These are phyloP conservation scores for Heterochromis multidens DNA, from an alignment of 2,113 vertebrate species.

Conservation along the genomic window DNA sequence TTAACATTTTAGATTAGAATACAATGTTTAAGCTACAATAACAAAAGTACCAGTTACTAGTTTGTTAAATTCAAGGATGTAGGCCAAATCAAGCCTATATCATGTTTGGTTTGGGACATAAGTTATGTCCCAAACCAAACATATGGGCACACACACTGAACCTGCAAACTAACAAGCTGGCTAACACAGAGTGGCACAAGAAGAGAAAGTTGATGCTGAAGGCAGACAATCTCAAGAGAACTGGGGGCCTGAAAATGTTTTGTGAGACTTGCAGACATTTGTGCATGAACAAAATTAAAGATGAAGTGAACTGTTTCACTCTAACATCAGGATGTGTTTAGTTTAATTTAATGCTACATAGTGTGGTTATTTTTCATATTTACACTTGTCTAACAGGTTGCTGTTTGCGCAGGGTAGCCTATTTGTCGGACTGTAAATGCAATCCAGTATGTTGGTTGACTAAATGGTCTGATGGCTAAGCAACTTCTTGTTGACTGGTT, in stretches of 20 bases:
- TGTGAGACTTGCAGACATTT: not conserved
- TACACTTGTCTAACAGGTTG: not conserved
- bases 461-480: not conserved
- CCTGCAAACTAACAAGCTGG: not conserved
- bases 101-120: no score
- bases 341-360: no score
- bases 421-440: not conserved
- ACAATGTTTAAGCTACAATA: no score
- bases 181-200: not conserved
- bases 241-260: not conserved
- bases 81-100: no score
- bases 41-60: no score
- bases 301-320: not conserved
- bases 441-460: accelerated
- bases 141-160: not conserved
- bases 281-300: not conserved
- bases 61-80: no score
- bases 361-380: not conserved
- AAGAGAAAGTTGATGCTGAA: not conserved
- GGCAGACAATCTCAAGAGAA: not conserved
- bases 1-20: no score
- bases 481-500: not conserved
- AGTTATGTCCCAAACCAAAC: not conserved
- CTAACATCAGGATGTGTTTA: no score
- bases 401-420: not conserved